Base-by-base conservation (phyloP, 2,888 invertebrate genomes). In the Drosophila kokeensis region DNA sequence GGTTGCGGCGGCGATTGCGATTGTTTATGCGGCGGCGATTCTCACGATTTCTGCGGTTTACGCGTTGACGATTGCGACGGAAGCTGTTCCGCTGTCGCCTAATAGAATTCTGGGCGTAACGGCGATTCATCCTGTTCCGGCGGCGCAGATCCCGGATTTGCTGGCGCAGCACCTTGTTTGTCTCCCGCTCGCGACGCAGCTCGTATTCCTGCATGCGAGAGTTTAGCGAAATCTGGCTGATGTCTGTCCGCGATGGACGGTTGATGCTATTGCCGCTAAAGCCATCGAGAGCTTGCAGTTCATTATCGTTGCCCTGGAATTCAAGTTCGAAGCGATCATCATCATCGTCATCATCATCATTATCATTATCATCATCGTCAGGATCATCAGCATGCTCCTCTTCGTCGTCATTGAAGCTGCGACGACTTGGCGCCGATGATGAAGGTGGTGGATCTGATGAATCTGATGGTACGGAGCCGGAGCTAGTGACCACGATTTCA, bases 171-270 rank as follows among this genome's bases (percentile, higher is more conserved):
- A 36, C 29, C 21, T 85, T 73, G 66, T 80, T 75, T 30, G 65
- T 7, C 0, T 89, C 77, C 71, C 79, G 34, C 52, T 84, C 66
- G 30, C 84, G 82, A 2, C 80, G 84, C 11, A 87, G 15, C 34
- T 85, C 85, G 21, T 60, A 60, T 27, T 80, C 85, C 27, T 54
- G 57, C 3, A 68, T 27, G 15, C 81, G 57, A 15, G 65, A 7
- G 0, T 24, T 24, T 0, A n/a, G 18, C n/a, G 50, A 4, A 2
- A 55, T 6, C n/a, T 59, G 71, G 4, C 1, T 24, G 8, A 1
- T 29, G 29, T 13, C 30, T 55, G 0, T 7, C 40, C 11, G 73
- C 32, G 2, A 6, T 0, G 52, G 52, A 13, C 58, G 60, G n/a
- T 2, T 15, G 61, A 10, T 50, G 59, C 64, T 69, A 49, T 3